Percentiles rank a stretch among this genome's conserved stretches.
These are phyloP conservation scores for Polypedilum vanderplanki DNA, from an alignment of 1,140 invertebrate species.

Conservation along the genomic window DNA sequence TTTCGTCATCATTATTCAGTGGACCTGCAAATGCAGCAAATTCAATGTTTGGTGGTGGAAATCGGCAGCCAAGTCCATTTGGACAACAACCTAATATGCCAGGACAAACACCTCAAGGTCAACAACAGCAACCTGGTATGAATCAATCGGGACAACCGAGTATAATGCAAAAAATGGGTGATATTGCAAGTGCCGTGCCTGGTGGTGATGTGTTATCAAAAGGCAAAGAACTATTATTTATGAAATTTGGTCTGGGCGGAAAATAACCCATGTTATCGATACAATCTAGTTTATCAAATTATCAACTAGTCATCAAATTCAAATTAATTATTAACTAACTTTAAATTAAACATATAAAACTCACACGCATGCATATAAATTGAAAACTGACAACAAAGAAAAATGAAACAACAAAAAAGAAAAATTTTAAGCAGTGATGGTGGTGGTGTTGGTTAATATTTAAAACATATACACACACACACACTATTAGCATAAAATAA, in stretches of 20 bases:
- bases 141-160: slow-evolving; percentile 51
- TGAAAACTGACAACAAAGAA: background rate
- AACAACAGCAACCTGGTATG: slow-evolving; percentile 37
- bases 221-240: slow-evolving; percentile 84
- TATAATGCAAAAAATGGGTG: slow-evolving; percentile 66
- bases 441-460: too few species aligned
- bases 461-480: too few species aligned
- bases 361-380: background rate
- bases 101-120: slow-evolving; percentile 32
- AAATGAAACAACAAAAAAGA: background rate
- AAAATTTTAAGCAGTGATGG: too few species aligned
- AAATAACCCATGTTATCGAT: slow-evolving; percentile 55
- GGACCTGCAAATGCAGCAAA: background rate
- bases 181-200: slow-evolving; percentile 67
- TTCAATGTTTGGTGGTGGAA: slow-evolving; percentile 31
- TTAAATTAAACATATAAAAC: background rate
- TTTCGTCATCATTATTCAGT: slow-evolving; percentile 32
- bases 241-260: slow-evolving; percentile 79
- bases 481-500: background rate
- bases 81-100: slow-evolving; percentile 35
- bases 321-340: slow-evolving; percentile 22
- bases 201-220: slow-evolving; percentile 79
- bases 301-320: slow-evolving; percentile 25
- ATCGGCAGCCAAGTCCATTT: slow-evolving; percentile 31
- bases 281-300: slow-evolving; percentile 28